These are phyloP conservation scores for Okamejei kenojei DNA, from an alignment of 2,797 vertebrate genomes.

Conservation along the genomic window DNA sequence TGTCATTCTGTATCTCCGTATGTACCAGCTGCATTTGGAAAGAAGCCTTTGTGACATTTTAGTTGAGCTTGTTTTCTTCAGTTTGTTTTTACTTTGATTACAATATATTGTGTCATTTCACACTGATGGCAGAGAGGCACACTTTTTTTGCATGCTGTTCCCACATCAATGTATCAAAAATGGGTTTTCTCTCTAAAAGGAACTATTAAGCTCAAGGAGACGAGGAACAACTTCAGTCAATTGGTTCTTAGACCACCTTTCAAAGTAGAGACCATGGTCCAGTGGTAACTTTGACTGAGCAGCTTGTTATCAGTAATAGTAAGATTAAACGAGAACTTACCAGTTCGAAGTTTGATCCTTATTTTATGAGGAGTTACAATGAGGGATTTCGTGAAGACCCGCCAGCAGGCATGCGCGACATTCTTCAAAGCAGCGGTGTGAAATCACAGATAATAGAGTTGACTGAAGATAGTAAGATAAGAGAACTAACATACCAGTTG, in stretches of 20 bases:
- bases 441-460: too few species aligned
- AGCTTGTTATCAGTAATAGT: neutral
- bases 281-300: neutral
- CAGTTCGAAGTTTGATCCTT: too few species aligned
- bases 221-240: neutral
- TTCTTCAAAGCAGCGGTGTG: too few species aligned
- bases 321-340: too few species aligned
- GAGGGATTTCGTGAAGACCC: too few species aligned
- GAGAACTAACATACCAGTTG: too few species aligned
- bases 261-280: neutral
- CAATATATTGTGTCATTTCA: constrained; percentile 7
- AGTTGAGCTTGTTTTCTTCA: neutral
- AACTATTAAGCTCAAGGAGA: neutral
- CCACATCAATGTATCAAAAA: neutral
- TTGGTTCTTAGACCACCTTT: neutral
- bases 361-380: too few species aligned
- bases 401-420: too few species aligned
- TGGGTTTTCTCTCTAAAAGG: neutral
- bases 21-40: neutral
- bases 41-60: constrained; percentile 14
- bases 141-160: neutral
- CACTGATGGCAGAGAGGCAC: neutral
- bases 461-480: too few species aligned
- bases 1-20: constrained; percentile 69
- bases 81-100: constrained; percentile 28